Evolutionary conservation across 2,888 invertebrate species (phyloP), one percentile per base, ranked within the genome.

Genomic region (Branchinecta sandiegonensis): DNA sequence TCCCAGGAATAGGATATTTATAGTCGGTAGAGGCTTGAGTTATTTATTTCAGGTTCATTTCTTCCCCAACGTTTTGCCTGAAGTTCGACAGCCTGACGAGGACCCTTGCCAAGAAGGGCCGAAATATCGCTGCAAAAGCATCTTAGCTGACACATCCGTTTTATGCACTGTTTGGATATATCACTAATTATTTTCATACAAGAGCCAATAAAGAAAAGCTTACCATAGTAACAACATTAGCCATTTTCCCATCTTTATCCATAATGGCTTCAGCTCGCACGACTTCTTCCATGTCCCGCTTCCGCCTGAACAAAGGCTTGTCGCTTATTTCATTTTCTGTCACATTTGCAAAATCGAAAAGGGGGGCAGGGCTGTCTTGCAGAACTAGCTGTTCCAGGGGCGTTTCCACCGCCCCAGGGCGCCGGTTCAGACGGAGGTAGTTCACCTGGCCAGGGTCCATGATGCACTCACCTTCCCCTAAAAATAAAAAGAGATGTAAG

Each of bases 181-280:
- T 23, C 23, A 23, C 23, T 23, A 23, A 23, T 23, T 23, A 23
- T 23, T 23, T 23, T 23, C 23, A 23, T 23, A 23, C 23, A 23
- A 23, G 23, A 3, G 23, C 23, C 23, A 23, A 23, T 23, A 23
- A 23, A 23, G 3, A 23, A 66, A 17, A n/a, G 75, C 79, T 79
- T 77, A 87, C 90, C 86, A 91, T 85, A 72, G 85, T 84, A 1
- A 89, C 87, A 68, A 87, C 83, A 76, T 86, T 85, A 74, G 85
- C 83, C 71, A 84, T 83, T 73, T 85, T 85, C 9, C 88, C 88
- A 74, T 87, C 86, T 71, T 81, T 81, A 73, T 84, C 85, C 8
- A 83, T 83, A 70, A 84, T 83, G 0, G 83, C 83, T 74, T 86
- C 86, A n/a, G 87, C 82, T 69, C 84, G 83, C n/a, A 89, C 84